A percentile compares a stretch with the other conserved stretches of the same genome.
phyloP scores from a whole-genome alignment of 2,797 vertebrate species.

The Triplophysa yarkandensis region DNA sequence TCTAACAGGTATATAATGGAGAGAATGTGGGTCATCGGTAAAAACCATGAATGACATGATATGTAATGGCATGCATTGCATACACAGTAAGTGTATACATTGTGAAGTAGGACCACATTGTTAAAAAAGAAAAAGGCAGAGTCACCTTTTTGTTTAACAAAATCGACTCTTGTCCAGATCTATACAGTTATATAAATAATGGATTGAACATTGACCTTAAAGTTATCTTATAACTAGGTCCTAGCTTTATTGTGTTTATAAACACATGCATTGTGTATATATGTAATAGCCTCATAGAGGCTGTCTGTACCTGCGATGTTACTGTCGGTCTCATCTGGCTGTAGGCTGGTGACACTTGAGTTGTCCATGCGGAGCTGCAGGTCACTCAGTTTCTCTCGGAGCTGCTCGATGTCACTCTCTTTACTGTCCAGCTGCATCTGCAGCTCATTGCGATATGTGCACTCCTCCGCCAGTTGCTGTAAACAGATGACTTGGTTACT shows the following conservation, averaged over 20 bases:
- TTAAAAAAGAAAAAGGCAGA: background rate
- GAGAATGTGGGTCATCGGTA: background rate
- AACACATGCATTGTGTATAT: background rate
- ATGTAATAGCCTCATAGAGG: background rate
- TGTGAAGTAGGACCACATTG: background rate
- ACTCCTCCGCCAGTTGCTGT: slow-evolving; percentile 94
- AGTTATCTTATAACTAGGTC: background rate
- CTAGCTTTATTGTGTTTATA: too few relatives aligned
- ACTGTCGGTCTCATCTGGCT: slow-evolving; percentile 89
- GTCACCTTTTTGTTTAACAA: background rate
- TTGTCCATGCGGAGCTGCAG: slow-evolving; percentile 91
- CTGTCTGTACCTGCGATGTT: slow-evolving; percentile 86
- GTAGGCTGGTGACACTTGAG: slow-evolving; percentile 92
- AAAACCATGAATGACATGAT: background rate
- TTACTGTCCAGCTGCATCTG: slow-evolving; percentile 99
- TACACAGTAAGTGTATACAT: background rate
- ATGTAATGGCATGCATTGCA: background rate
- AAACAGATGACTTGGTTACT: slow-evolving; percentile 14
- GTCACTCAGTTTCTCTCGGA: slow-evolving; percentile 89
- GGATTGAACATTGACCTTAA: background rate
- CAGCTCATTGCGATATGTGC: slow-evolving; percentile 88
- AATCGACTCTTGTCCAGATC: too few relatives aligned
- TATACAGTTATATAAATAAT: too few relatives aligned
- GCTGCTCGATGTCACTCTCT: slow-evolving; percentile 97
- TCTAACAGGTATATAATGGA: background rate